These are phyloP conservation scores for Phyllotreta striolata DNA, from an alignment of 2,888 invertebrate species.

Conservation along the genomic window DNA sequence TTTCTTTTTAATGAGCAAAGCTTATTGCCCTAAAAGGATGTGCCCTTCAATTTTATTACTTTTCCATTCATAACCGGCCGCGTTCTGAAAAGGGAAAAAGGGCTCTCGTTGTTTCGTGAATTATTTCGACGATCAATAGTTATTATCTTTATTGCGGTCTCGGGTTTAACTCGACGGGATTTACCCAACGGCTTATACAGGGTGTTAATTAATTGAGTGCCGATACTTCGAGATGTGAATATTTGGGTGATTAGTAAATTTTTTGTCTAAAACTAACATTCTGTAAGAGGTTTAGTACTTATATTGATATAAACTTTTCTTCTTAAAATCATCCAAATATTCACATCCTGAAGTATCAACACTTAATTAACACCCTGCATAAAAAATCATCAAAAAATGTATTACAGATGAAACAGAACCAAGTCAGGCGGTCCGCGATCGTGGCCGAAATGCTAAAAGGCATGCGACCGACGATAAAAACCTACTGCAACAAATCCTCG, in stretches of 20 bases:
- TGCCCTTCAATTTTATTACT: conserved; percentile 33
- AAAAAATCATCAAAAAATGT: not conserved
- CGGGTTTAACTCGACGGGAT: too few species aligned
- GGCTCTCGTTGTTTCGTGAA: conserved; percentile 19
- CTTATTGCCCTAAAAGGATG: conserved; percentile 34
- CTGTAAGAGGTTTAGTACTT: too few species aligned
- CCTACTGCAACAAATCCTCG: conserved; percentile 59
- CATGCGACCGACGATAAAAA: conserved; percentile 66
- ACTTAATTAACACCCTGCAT: too few species aligned
- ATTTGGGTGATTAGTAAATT: too few species aligned
- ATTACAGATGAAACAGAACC: conserved; percentile 66
- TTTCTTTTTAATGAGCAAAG: conserved; percentile 34
- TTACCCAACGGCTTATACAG: not conserved
- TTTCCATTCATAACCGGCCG: conserved; percentile 29
- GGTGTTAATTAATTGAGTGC: too few species aligned
- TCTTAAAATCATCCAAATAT: too few species aligned
- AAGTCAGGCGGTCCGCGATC: conserved; percentile 64
- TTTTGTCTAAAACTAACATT: too few species aligned
- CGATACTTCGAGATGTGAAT: too few species aligned
- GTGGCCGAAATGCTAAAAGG: conserved; percentile 70
- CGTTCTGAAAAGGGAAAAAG: conserved; percentile 22
- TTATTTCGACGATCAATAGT: conserved; percentile 25
- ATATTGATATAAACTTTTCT: conserved; percentile 11
- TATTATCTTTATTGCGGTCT: conserved; percentile 27
- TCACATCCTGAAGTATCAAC: too few species aligned